These are phyloP conservation scores for Dorcus hopei DNA, from an alignment of 2,888 invertebrate genomes.

Conservation along the genomic window DNA sequence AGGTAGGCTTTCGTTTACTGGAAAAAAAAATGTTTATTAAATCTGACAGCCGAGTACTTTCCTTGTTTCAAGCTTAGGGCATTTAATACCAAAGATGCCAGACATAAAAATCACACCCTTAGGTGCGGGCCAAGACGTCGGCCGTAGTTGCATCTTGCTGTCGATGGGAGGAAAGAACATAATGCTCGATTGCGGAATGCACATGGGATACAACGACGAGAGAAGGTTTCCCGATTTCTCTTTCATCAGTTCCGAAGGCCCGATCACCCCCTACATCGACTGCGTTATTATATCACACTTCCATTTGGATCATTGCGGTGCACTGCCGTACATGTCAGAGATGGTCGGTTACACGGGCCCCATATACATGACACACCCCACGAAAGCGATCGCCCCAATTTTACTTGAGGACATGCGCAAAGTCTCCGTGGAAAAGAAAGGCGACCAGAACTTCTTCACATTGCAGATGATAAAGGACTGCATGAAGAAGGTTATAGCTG, in stretches of 20 bases:
- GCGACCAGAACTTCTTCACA: constrained; percentile 97
- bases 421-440: constrained; percentile 95
- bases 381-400: constrained; percentile 98
- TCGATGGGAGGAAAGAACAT: constrained; percentile 97
- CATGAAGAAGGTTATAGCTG: constrained; percentile 97
- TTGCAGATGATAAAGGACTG: constrained; percentile 99
- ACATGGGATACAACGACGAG: constrained; percentile 99
- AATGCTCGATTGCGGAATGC: constrained; percentile 99
- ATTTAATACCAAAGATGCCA: constrained; percentile 58
- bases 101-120: constrained; percentile 86
- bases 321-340: constrained; percentile 91
- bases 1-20: no score
- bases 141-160: constrained; percentile 93
- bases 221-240: constrained; percentile 96
- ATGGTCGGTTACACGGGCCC: constrained; percentile 98
- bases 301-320: constrained; percentile 96
- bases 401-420: constrained; percentile 89
- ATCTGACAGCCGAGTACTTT: no score
- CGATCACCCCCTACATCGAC: constrained; percentile 91
- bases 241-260: constrained; percentile 87
- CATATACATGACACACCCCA: constrained; percentile 99
- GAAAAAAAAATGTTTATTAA: no score
- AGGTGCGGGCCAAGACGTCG: constrained; percentile 96
- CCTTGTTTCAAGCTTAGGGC: no score
- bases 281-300: constrained; percentile 99